These are phyloP conservation scores for Pseudomyrmex cubaensis DNA, from an alignment of 1,140 invertebrate species.

Conservation along the genomic window DNA sequence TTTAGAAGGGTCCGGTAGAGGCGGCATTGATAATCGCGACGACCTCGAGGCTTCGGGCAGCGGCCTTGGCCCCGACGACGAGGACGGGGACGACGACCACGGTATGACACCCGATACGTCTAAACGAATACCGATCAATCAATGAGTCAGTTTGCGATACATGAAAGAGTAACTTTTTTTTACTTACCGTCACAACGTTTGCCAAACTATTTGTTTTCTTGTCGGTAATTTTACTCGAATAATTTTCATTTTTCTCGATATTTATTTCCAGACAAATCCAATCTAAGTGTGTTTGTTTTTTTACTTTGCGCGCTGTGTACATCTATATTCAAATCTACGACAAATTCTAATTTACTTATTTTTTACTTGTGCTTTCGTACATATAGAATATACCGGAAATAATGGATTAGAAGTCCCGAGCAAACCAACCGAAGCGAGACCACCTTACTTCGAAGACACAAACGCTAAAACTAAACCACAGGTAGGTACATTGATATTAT, in stretches of 20 bases:
- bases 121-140: not conserved
- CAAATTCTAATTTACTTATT: constrained; percentile 10
- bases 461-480: constrained; percentile 73
- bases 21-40: constrained; percentile 85
- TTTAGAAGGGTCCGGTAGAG: constrained; percentile 85
- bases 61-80: constrained; percentile 89
- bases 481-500: constrained; percentile 32
- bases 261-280: not conserved
- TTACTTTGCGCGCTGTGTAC: too few species aligned
- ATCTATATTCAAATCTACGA: not conserved
- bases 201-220: not conserved
- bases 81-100: constrained; percentile 85
- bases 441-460: constrained; percentile 79
- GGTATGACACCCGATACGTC: constrained; percentile 64
- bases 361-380: constrained; percentile 51
- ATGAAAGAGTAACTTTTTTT: not conserved
- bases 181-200: not conserved
- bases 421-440: constrained; percentile 80
- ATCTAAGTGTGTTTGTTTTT: not conserved
- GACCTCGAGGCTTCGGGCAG: constrained; percentile 90
- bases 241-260: too few species aligned
- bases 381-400: constrained; percentile 78
- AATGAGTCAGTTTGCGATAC: not conserved
- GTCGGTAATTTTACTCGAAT: not conserved
- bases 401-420: constrained; percentile 79